A percentile compares a stretch with the other conserved stretches of the same genome.
These are phyloP conservation scores for Lasioglossum pauxillum DNA, from an alignment of 2,888 invertebrate species.

Conservation along the genomic window DNA sequence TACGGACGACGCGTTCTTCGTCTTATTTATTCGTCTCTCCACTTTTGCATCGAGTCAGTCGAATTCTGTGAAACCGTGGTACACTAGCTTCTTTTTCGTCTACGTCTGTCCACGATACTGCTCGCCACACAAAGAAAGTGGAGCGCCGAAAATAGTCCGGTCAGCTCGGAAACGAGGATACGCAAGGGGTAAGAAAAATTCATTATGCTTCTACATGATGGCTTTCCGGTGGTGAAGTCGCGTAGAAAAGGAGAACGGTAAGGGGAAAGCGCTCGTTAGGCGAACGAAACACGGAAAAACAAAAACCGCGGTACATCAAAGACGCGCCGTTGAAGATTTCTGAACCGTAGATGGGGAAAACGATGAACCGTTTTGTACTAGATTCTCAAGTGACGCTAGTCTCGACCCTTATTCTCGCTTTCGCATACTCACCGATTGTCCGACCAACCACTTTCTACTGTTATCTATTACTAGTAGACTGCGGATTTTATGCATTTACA, in stretches of 20 bases:
- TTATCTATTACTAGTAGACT: background rate
- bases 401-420: background rate
- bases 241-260: background rate
- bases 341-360: background rate
- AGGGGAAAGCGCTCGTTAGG: conserved; percentile 34
- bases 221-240: conserved; percentile 32
- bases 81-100: background rate
- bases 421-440: background rate
- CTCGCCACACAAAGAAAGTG: conserved; percentile 61
- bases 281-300: conserved; percentile 34
- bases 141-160: conserved; percentile 64
- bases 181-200: conserved; percentile 57
- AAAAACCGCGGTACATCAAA: conserved; percentile 36
- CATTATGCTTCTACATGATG: conserved; percentile 53
- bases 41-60: background rate
- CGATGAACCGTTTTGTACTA: background rate
- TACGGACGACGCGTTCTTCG: background rate
- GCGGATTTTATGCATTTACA: no score
- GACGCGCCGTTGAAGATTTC: conserved; percentile 21
- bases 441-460: background rate
- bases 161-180: conserved; percentile 38
- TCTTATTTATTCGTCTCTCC: background rate
- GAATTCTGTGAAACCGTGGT: background rate
- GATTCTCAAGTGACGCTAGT: background rate
- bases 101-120: conserved; percentile 1